These are phyloP conservation scores for Scaptomyza montana DNA, from an alignment of 1,140 invertebrate species.

Conservation along the genomic window DNA sequence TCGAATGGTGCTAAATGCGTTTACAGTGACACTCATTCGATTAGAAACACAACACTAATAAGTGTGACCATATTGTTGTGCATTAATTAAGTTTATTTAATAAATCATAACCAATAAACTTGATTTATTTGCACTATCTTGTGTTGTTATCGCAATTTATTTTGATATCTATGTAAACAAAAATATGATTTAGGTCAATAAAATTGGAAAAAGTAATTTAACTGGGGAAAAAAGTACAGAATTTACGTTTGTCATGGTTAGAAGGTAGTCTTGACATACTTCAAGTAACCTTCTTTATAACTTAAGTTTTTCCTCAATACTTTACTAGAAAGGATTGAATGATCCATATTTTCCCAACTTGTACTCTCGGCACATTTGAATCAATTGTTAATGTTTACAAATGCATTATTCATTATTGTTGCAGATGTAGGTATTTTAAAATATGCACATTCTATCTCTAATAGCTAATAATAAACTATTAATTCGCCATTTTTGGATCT, in stretches of 20 bases:
- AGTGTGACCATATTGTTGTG: background rate
- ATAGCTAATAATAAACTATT: background rate
- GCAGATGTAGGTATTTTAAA: background rate
- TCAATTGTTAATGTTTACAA: background rate
- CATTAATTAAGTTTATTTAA: background rate
- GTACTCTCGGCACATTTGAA: background rate
- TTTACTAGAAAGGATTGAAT: too few species aligned
- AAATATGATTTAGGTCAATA: too few species aligned
- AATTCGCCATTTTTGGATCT: too few species aligned
- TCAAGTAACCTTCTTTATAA: too few species aligned
- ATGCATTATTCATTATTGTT: background rate
- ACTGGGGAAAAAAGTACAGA: too few species aligned
- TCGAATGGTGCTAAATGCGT: background rate
- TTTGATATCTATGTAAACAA: background rate
- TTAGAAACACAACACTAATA: constrained; percentile 22
- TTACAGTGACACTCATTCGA: constrained; percentile 20
- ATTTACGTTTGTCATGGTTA: too few species aligned
- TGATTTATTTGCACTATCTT: constrained; percentile 1
- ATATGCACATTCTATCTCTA: background rate
- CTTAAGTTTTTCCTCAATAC: too few species aligned
- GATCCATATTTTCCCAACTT: background rate
- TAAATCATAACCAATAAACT: background rate
- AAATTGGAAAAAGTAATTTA: too few species aligned
- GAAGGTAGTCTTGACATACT: too few species aligned
- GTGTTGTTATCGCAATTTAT: background rate